These are phyloP conservation scores for Papilio dardanus DNA, from an alignment of 1,140 invertebrate species.

Conservation along the genomic window DNA sequence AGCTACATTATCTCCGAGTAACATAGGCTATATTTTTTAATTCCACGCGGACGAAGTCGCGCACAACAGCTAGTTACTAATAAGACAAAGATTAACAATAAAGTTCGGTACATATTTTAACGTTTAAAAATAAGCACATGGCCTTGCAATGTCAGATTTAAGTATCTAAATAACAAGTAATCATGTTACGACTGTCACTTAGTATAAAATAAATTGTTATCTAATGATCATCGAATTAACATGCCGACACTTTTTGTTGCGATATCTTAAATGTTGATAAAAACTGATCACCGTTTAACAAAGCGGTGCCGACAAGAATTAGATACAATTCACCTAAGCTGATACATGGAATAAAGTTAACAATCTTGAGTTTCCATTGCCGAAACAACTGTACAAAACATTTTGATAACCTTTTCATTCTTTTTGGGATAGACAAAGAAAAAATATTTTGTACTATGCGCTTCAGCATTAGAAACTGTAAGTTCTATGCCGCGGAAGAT, in stretches of 20 bases:
- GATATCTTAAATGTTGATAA: constrained; percentile 12
- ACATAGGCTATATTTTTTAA: too few species aligned
- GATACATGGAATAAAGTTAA: neutral
- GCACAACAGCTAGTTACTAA: too few species aligned
- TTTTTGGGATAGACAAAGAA: too few species aligned
- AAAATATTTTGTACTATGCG: too few species aligned
- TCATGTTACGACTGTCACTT: constrained; percentile 24
- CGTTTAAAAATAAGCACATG: neutral
- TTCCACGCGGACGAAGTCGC: too few species aligned
- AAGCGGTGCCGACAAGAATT: constrained; percentile 4
- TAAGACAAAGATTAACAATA: neutral
- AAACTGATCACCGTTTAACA: constrained; percentile 23
- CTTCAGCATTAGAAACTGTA: too few species aligned
- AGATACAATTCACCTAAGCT: neutral
- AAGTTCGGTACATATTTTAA: neutral
- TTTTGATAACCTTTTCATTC: too few species aligned
- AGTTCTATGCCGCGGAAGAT: too few species aligned
- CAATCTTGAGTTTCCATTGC: too few species aligned
- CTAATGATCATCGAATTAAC: constrained; percentile 24
- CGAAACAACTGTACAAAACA: too few species aligned
- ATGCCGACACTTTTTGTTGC: constrained; percentile 14
- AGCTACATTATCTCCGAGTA: too few species aligned
- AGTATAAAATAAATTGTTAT: constrained; percentile 23
- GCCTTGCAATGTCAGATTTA: constrained; percentile 13
- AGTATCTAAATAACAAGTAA: neutral